These are phyloP conservation scores for Apogon talboti DNA, from an alignment of 2,797 vertebrate genomes.

Conservation along the genomic window DNA sequence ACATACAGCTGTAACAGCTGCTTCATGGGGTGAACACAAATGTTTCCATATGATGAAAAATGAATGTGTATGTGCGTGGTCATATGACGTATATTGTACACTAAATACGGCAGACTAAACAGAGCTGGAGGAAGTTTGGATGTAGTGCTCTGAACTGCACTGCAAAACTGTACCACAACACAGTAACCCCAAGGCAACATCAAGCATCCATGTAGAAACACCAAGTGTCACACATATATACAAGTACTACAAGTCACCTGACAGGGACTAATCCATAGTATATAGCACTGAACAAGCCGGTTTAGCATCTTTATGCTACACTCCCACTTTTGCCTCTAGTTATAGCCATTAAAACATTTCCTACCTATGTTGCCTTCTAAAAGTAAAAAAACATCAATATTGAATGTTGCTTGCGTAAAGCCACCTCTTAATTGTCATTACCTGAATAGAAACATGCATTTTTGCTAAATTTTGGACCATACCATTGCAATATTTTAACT, in stretches of 20 bases:
- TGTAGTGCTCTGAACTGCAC: conserved; percentile 24
- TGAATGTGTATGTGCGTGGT: conserved; percentile 40
- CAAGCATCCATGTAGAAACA: conserved; percentile 27
- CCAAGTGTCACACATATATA: conserved; percentile 3
- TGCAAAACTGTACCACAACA: conserved; percentile 65
- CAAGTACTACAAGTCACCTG: conserved; percentile 6
- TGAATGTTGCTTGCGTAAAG: no score
- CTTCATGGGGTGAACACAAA: conserved; percentile 34
- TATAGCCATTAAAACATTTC: no score
- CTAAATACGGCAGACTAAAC: conserved; percentile 75
- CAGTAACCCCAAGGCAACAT: conserved; percentile 38
- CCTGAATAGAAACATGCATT: no score
- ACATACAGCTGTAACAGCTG: conserved; percentile 35
- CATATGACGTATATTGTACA: conserved; percentile 45
- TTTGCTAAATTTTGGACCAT: no score
- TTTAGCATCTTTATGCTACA: conserved; percentile 8
- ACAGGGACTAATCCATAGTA: conserved; percentile 14
- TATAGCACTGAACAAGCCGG: not conserved
- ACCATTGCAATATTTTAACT: no score
- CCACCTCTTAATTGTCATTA: no score
- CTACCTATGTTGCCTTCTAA: no score
- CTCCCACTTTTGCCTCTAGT: no score
- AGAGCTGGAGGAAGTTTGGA: conserved; percentile 68
- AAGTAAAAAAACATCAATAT: no score
- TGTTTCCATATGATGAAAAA: conserved; percentile 38